Conservation (phyloP, 2,113 vertebrate genomes). For the Suncus etruscus region DNA sequence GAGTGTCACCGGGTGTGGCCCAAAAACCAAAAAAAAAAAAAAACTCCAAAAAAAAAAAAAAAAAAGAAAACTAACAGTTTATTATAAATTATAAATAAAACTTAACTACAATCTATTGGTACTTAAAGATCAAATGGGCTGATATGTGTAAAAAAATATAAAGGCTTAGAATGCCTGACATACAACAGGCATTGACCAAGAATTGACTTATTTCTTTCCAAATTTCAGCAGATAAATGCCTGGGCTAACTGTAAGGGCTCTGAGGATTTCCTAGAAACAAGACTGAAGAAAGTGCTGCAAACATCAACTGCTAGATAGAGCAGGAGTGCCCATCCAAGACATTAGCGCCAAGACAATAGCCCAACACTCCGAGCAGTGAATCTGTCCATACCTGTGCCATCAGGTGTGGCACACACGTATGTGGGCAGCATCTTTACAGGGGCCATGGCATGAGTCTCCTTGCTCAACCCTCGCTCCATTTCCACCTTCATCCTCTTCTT, state of each 20-base stretch:
- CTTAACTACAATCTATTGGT: not conserved
- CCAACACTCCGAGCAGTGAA: not conserved
- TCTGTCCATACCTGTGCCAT: constrained; percentile 93
- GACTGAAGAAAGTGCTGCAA: not conserved
- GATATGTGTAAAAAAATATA: not conserved
- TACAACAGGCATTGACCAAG: not conserved
- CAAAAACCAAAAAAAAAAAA: too few relatives aligned
- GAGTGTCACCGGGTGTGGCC: too few relatives aligned
- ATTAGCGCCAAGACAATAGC: too few relatives aligned
- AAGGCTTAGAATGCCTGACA: not conserved
- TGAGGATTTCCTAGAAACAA: not conserved
- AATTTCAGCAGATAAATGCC: not conserved
- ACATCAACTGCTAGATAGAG: not conserved
- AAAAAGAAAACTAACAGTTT: not conserved
- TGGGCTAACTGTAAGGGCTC: not conserved
- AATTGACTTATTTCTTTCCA: not conserved
- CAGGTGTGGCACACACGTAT: constrained; percentile 94
- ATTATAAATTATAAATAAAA: not conserved
- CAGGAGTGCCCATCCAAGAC: not conserved
- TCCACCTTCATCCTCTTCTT: constrained; percentile 91
- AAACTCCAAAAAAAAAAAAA: too few relatives aligned
- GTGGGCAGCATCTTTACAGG: constrained; percentile 96
- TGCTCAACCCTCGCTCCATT: constrained; percentile 92
- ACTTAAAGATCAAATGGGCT: not conserved
- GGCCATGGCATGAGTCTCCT: constrained; percentile 87